phyloP scores from a whole-genome alignment of 2,888 invertebrate species.

The Lutraria lutraria region DNA sequence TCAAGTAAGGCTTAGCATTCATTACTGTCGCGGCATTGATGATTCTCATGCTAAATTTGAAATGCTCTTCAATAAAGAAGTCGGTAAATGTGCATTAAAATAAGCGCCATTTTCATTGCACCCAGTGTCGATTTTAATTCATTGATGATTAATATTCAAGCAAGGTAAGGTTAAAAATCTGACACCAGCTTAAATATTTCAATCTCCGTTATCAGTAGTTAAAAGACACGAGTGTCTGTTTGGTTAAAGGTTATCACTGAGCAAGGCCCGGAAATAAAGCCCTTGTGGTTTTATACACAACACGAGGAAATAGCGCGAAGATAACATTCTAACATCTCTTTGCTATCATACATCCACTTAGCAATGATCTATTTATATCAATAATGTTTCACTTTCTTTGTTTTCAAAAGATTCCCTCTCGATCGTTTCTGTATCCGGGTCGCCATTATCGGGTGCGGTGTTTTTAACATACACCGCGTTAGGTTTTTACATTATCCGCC shows the following conservation, averaged over 20 bases:
- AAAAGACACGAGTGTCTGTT: constrained; percentile 4
- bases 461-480: background rate
- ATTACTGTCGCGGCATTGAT: background rate
- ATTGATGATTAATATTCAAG: constrained; percentile 10
- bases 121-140: background rate
- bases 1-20: background rate
- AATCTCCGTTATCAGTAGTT: background rate
- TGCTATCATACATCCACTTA: background rate
- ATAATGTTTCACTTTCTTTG: background rate
- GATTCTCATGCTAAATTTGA: constrained; percentile 16
- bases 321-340: background rate
- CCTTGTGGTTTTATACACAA: background rate
- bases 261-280: background rate
- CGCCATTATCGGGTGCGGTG: background rate
- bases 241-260: constrained; percentile 14
- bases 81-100: constrained; percentile 13
- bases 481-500: background rate
- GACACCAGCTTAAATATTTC: constrained; percentile 4
- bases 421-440: background rate
- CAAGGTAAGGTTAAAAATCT: background rate
- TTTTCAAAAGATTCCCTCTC: background rate
- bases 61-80: background rate
- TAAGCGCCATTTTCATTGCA: background rate
- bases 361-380: background rate
- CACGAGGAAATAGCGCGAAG: background rate